phyloP scores from a whole-genome alignment of 2,888 invertebrate species.

The Ormyrus nitidulus region DNA sequence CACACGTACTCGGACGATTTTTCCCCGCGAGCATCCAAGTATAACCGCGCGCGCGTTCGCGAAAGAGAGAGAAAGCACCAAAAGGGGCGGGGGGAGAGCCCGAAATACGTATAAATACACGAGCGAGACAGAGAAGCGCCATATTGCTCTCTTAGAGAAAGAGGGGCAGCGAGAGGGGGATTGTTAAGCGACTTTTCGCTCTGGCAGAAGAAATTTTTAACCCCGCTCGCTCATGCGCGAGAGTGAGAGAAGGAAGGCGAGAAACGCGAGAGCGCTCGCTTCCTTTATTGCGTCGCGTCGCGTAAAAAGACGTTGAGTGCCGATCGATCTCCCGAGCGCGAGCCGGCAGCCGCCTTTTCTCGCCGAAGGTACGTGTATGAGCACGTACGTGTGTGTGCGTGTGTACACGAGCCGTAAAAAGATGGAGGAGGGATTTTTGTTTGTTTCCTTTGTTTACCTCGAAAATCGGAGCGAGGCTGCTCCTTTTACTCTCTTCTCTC shows the following conservation, averaged over 20 bases:
- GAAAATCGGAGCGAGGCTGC: conserved; percentile 55
- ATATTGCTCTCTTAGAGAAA: conserved; percentile 53
- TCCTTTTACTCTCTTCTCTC: not conserved
- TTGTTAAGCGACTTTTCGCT: conserved; percentile 45
- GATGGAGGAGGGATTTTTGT: conserved; percentile 54
- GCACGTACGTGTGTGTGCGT: not conserved
- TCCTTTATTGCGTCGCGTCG: conserved; percentile 56
- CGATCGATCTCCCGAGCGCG: conserved; percentile 50
- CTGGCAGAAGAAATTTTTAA: conserved; percentile 51
- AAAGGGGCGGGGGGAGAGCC: conserved; percentile 13
- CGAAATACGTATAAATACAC: conserved; percentile 45
- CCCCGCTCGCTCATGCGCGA: not conserved
- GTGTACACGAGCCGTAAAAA: not conserved
- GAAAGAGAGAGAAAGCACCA: conserved; percentile 1
- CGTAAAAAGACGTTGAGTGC: conserved; percentile 57
- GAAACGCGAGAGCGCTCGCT: conserved; percentile 19
- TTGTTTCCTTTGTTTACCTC: conserved; percentile 58
- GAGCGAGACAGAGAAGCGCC: conserved; percentile 42
- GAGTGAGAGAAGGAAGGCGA: conserved; percentile 2
- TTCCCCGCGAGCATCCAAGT: not conserved
- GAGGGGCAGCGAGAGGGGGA: conserved; percentile 2
- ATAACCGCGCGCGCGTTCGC: not conserved
- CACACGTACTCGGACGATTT: not conserved
- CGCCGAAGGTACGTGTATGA: not conserved
- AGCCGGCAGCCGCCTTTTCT: conserved; percentile 34